Evolutionary conservation across 1,140 invertebrate genomes (phyloP), one percentile per base, ranked within the genome.

Genomic region (Drosophila leontia): DNA sequence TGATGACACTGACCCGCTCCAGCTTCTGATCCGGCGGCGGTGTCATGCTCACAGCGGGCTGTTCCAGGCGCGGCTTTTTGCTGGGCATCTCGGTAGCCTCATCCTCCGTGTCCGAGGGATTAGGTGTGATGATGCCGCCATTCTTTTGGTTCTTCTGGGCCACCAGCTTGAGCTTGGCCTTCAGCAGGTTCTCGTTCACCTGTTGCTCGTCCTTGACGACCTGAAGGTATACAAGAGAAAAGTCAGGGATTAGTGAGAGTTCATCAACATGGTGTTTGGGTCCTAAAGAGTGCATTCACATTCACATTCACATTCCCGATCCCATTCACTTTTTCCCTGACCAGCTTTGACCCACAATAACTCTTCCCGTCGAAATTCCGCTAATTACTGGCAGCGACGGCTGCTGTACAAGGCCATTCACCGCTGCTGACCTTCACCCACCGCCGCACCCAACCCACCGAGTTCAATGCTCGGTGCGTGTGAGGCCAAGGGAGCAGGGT

Each of bases 1-100:
- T 97, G 72, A 97, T 97, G 61, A 98, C 97, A 23, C 95, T 95
- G 3, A 94, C 94, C 11, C 70, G 11, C 13, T 91, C 70, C 7
- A 67, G 29, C 48, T 86, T 58, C 23, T 87, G 78, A 41, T 93
- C 86, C 91, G 82, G 80, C 35, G 91, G 82, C 12, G 91, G 87
- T 34, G 79, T 92, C 62, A 91, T 59, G 32, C 75, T 80, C 3
- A 44, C 42, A 3, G 79, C 58, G 13, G 91, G 76, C 59, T 91
- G 82, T 51, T 90, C 91, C 78, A 79, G 63, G 50, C 70, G 91
- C 58, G 61, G 83, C 58, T 94, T 93, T 64, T 94, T 94, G 44
- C 92, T 80, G 32, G 93, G 93, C 57, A 90, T 80, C 34, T 94
- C 94, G 68, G 88, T 86, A 0, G 86, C 70, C 69, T 94, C 94